A percentile compares a stretch with the other conserved stretches of the same genome.
phyloP scores from a whole-genome alignment of 2,797 vertebrate species.

The Anguilla obscura region DNA sequence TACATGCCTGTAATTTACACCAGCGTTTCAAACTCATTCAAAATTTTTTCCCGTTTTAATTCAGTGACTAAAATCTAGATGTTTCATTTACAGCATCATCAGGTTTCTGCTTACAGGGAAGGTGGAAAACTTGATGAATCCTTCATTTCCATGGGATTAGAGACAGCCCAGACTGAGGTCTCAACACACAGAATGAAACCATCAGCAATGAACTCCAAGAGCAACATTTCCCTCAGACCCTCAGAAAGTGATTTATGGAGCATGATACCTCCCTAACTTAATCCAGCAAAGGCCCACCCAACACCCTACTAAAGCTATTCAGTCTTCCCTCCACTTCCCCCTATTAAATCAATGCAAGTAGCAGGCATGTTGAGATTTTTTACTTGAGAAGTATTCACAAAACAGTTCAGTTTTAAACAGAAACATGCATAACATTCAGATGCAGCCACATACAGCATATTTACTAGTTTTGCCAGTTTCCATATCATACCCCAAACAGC shows the following conservation, averaged over 20 bases:
- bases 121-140: not conserved
- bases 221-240: not conserved
- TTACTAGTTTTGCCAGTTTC: not conserved
- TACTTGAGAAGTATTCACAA: not conserved
- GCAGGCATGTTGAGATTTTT: not conserved
- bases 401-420: not conserved
- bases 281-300: not conserved
- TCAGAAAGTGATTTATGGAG: not conserved
- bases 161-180: not conserved
- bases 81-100: not conserved
- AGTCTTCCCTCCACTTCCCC: not conserved
- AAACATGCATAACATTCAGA: not conserved
- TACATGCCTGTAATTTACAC: not conserved
- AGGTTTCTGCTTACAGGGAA: not conserved
- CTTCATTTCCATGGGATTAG: not conserved
- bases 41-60: not conserved
- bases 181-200: not conserved
- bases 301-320: not conserved
- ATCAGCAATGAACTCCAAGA: not conserved
- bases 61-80: not conserved
- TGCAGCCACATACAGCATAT: not conserved
- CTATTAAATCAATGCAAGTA: conserved; percentile 7
- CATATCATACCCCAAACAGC: not conserved
- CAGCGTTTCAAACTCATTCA: conserved; percentile 14
- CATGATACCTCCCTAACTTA: not conserved